Base-by-base conservation (phyloP, 2,113 vertebrate species). In the Chlamydotis undulata region DNA sequence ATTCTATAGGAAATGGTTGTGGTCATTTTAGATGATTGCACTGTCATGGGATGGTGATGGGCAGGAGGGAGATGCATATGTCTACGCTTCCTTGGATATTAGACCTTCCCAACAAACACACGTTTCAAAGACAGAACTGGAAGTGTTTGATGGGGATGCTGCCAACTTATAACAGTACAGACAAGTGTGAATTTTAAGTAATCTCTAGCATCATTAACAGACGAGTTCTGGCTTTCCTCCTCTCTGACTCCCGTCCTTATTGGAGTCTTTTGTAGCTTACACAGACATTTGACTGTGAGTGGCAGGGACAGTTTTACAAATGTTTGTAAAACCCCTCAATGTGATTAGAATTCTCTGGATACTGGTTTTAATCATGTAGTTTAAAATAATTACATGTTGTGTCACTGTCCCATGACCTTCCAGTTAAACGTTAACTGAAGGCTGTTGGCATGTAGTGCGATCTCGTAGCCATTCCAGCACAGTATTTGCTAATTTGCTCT, bases 361-460 rank as follows among this genome's bases (percentile, higher is more conserved):
- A 10, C n/a, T 57, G 50, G 52, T 76, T 79, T 69, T 57, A 50
- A 28, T 43, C 14, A 6, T 13, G 47, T 61, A 45, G 24, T 61
- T 83, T 79, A 21, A 65, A 92, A n/a, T 61, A 71, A 19, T 8
- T 22, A 7, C 10, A 6, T 31, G 53, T 55, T 70, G 12, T 7
- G 41, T 61, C 37, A 35, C 37, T 75, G 61, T 79, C 47, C 71
- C 41, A 2, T 2, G 6, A 39, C 53, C 28, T 95, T 63, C 26
- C 76, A 57, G 29, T 3, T 55, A 82, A 50, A 47, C 2, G 9
- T 35, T 10, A 73, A 47, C 49, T 35, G 6, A 35, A 43, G 9
- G 28, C 18, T 39, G 35, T 16, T 74, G 74, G 41, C 55, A 6
- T 0, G 16, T 26, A 24, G 43, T 2, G 4, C 0, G 1, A 28